These are phyloP conservation scores for Chaetodon auriga DNA, from an alignment of 2,113 vertebrate genomes.

Conservation along the genomic window DNA sequence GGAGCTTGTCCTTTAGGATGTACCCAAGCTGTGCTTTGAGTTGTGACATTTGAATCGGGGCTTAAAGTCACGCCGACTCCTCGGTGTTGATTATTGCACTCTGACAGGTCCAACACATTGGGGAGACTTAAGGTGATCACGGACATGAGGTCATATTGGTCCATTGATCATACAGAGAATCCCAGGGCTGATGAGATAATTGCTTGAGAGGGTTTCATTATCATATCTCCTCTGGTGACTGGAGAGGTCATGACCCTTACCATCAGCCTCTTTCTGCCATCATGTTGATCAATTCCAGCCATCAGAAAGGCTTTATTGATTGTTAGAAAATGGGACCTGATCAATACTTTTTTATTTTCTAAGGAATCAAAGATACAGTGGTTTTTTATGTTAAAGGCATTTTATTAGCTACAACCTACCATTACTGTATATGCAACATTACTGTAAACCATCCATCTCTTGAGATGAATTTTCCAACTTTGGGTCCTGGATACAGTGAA, in stretches of 20 bases:
- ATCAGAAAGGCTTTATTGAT: constrained; percentile 47
- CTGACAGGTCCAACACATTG: constrained; percentile 27
- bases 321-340: constrained; percentile 21
- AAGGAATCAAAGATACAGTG: background rate
- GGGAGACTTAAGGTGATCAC: constrained; percentile 35
- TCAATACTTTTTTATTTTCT: constrained; percentile 36
- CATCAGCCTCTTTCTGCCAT: constrained; percentile 32
- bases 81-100: constrained; percentile 27
- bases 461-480: constrained; percentile 42
- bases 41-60: constrained; percentile 61
- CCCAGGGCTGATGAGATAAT: constrained; percentile 56
- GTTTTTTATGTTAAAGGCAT: constrained; percentile 32
- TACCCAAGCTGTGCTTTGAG: constrained; percentile 23
- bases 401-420: constrained; percentile 25
- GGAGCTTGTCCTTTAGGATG: constrained; percentile 34
- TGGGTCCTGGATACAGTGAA: constrained; percentile 55
- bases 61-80: constrained; percentile 51
- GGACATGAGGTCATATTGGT: constrained; percentile 50
- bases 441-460: constrained; percentile 37
- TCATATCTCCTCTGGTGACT: constrained; percentile 24
- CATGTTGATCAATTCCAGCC: constrained; percentile 51
- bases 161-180: constrained; percentile 67
- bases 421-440: constrained; percentile 12
- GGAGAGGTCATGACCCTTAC: constrained; percentile 57
- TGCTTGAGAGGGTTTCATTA: constrained; percentile 58